phyloP scores from a whole-genome alignment of 2,888 invertebrate species.

The Drosophila nr. perissopoda region DNA sequence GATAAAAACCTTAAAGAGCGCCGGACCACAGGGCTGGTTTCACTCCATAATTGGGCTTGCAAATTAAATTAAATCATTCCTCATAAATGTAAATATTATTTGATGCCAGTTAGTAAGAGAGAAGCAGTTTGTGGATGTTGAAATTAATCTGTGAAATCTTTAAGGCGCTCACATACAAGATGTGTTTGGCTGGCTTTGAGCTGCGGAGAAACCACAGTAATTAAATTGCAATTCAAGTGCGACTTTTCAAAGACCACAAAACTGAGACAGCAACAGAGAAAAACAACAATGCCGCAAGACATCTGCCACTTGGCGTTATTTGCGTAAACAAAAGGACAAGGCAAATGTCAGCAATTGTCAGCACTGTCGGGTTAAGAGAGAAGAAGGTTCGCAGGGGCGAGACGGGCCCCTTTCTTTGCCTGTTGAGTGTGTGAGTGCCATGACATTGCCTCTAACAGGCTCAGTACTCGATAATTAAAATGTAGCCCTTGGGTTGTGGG shows the following conservation, averaged over 20 bases:
- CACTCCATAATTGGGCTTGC: background rate
- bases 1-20: background rate
- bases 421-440: slow-evolving; percentile 31
- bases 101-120: background rate
- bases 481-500: slow-evolving; percentile 30
- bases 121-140: background rate
- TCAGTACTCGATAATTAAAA: slow-evolving; percentile 55
- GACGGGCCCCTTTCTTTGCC: slow-evolving; percentile 19
- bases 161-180: background rate
- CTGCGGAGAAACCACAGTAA: slow-evolving; percentile 31
- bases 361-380: background rate
- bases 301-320: slow-evolving; percentile 61
- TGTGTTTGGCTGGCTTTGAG: background rate
- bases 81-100: background rate
- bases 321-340: slow-evolving; percentile 60
- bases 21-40: background rate
- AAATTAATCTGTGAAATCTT: background rate
- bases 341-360: slow-evolving; percentile 54
- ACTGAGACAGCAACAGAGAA: slow-evolving; percentile 30
- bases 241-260: slow-evolving; percentile 47
- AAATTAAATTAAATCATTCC: background rate
- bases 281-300: slow-evolving; percentile 41
- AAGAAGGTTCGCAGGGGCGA: background rate
- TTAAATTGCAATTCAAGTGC: slow-evolving; percentile 51
- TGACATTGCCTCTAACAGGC: slow-evolving; percentile 46